Percentiles rank a stretch among this genome's conserved stretches.
Conservation (phyloP, 1,140 invertebrate species). For the Tribolium madens region DNA sequence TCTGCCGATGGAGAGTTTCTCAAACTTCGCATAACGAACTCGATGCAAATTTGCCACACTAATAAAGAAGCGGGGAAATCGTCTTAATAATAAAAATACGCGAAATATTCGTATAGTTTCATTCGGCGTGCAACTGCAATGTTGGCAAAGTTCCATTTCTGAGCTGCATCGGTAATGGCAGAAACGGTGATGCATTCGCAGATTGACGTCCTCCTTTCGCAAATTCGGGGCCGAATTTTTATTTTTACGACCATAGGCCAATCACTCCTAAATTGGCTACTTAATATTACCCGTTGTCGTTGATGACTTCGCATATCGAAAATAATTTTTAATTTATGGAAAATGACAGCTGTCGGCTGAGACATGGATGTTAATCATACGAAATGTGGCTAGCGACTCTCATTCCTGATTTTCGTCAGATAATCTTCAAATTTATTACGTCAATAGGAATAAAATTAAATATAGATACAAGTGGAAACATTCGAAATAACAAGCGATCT, state of each 20-base stretch:
- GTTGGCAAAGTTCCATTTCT: conserved; percentile 52
- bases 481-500: not conserved
- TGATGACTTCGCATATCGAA: too few relatives aligned
- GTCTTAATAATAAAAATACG: conserved; percentile 57
- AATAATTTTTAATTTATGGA: conserved; percentile 3
- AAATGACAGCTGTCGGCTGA: conserved; percentile 3
- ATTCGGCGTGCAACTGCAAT: conserved; percentile 47
- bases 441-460: conserved; percentile 19
- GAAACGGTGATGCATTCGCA: conserved; percentile 7
- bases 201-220: conserved; percentile 28
- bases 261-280: not conserved
- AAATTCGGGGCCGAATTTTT: not conserved
- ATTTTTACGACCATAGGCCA: too few relatives aligned
- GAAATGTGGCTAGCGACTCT: not conserved
- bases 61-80: conserved; percentile 56
- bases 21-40: conserved; percentile 41
- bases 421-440: conserved; percentile 16
- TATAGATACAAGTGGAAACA: not conserved
- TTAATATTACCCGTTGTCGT: too few relatives aligned
- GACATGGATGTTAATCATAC: conserved; percentile 11
- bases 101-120: conserved; percentile 54
- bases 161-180: conserved; percentile 34
- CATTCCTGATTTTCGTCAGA: not conserved
- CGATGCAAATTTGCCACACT: conserved; percentile 52
- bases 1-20: conserved; percentile 31